phyloP scores from a whole-genome alignment of 1,140 invertebrate genomes.

The Drosophila sturtevanti region DNA sequence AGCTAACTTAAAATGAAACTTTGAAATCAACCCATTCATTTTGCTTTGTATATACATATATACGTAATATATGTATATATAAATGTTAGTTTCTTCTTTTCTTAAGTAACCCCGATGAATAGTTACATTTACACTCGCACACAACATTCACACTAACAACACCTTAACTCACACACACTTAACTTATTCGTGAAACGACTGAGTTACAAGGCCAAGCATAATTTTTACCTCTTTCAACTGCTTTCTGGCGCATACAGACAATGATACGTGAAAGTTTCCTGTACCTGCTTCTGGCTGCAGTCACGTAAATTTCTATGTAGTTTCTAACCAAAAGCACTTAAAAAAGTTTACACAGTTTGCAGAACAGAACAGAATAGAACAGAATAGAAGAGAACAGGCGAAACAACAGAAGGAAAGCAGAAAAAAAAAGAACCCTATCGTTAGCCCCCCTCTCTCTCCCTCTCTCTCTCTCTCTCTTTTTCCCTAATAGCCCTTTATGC shows the following conservation, averaged over 20 bases:
- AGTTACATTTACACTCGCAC: background rate
- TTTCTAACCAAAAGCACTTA: conserved; percentile 54
- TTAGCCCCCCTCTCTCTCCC: no score
- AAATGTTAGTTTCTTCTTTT: no score
- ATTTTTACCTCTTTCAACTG: conserved; percentile 69
- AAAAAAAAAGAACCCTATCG: background rate
- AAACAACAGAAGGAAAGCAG: conserved; percentile 4
- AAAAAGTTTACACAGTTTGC: conserved; percentile 41
- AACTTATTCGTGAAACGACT: conserved; percentile 9
- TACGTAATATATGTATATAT: no score
- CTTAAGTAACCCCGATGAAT: conserved; percentile 4
- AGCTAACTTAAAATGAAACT: no score
- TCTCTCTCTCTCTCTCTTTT: no score
- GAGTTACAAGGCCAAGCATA: conserved; percentile 29
- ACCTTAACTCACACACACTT: background rate
- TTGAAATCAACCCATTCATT: conserved; percentile 20
- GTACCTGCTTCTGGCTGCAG: conserved; percentile 56
- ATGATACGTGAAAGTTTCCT: conserved; percentile 60
- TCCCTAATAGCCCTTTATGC: no score
- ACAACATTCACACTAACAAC: background rate
- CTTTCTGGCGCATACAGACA: conserved; percentile 56
- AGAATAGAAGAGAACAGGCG: background rate
- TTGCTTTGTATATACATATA: background rate
- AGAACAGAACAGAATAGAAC: no score
- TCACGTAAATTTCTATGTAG: conserved; percentile 62